Evolutionary conservation across 2,888 invertebrate species (phyloP), one percentile per base, ranked within the genome.

Genomic region (Pollenia amentaria): DNA sequence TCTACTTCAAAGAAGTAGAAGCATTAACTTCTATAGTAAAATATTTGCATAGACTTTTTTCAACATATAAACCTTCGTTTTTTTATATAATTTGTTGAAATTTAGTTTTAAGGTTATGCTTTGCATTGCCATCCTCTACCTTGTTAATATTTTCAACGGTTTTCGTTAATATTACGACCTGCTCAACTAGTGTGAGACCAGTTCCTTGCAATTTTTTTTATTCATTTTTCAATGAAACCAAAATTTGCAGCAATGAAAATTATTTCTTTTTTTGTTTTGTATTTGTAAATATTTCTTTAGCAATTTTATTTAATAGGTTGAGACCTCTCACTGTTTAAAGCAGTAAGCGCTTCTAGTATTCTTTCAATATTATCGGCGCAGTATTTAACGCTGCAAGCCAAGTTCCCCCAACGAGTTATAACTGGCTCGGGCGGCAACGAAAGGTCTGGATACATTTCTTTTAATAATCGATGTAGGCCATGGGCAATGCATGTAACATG

Each of bases 321-420:
- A 44, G 64, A 21, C 44, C 11, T 44, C 18, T 10, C 44, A 44
- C 8, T 65, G 16, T 65, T 65, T 44, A 65, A 65, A 16, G 18
- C 18, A 18, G 3, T 38, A 44, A 65, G 44, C 16, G 44, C 18
- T 42, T 44, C 11, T 18, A 65, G 16, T n/a, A 65, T 46, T 18
- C 11, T 16, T 65, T 65, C 64, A 65, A 44, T 44, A 38, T 65
- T 65, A 0, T 65, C 16, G 10, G 64, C 44, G 64, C 44, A 64
- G 18, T 64, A 64, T 10, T 44, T 44, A 16, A 42, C 42, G 3
- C 44, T 44, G 2, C 16, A 16, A 18, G 44, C 16, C 64, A 44
- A 42, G 2, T 44, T 65, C 44, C 44, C 64, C 44, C 64, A 65
- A 10, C 44, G 46, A 18, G 64, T 44, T 42, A 62, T 40, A 40